Conservation (phyloP, 2,888 invertebrate genomes). For the Drosophila planitibia region DNA sequence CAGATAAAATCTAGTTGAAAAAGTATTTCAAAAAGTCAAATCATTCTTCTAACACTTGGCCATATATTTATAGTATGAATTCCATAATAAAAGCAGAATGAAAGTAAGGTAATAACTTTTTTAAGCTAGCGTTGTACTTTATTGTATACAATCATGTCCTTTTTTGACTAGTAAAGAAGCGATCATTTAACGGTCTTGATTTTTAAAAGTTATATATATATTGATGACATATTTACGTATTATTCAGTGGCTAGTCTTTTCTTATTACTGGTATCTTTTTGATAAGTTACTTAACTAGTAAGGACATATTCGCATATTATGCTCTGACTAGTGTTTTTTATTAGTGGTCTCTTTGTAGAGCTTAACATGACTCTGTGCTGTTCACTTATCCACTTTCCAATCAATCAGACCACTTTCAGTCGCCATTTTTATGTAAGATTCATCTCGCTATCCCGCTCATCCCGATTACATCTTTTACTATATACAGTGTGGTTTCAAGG, state of each 20-base stretch:
- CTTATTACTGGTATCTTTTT: not conserved
- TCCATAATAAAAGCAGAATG: not conserved
- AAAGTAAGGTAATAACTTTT: not conserved
- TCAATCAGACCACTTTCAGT: constrained; percentile 11
- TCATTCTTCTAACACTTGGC: not conserved
- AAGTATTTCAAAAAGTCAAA: not conserved
- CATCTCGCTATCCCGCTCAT: not conserved
- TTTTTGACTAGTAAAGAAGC: not conserved
- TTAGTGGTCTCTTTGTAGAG: not conserved
- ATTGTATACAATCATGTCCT: not conserved
- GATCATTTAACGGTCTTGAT: not conserved
- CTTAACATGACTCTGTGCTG: not conserved
- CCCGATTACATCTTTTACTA: not conserved
- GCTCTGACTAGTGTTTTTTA: not conserved
- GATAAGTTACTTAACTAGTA: too few relatives aligned
- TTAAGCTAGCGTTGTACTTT: not conserved
- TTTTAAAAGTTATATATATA: not conserved
- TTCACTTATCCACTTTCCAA: constrained; percentile 11
- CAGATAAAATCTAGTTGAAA: not conserved
- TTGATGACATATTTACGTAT: not conserved
- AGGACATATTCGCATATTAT: not conserved
- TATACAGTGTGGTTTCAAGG: constrained; percentile 36
- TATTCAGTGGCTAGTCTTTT: not conserved
- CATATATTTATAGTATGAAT: not conserved
- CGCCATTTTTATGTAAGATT: constrained; percentile 34